Evolutionary conservation across 2,888 invertebrate species (phyloP), one percentile per base, ranked within the genome.

Genomic region (Drosophila fungiperda): DNA sequence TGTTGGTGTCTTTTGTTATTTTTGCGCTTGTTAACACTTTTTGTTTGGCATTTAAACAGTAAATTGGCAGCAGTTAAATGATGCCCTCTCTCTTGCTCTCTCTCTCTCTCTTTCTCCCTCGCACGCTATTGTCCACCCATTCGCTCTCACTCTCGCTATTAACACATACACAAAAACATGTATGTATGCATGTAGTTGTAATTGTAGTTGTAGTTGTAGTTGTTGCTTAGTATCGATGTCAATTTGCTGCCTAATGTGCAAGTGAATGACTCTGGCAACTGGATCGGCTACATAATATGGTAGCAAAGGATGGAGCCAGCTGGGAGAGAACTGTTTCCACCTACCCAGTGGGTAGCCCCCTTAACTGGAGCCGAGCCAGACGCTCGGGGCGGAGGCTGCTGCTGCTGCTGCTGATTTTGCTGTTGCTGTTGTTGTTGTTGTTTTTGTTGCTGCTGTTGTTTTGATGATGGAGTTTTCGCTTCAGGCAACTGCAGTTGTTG

Each of bases 21-120:
- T 82, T 83, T 86, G 80, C 76, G 76, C 76, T 78, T 82, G 80
- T 82, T 78, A 81, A 80, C 87, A 84, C 90, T 92, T 90, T 90
- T 91, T 92, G 92, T 92, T 91, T 91, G 91, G 87, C 90, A 90
- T 92, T 92, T 92, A 92, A 92, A 91, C 92, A 92, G 92, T 92
- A 92, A 92, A 92, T 92, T 92, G 91, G 87, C 92, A 91, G 87
- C 92, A 91, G 91, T 90, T 92, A 92, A 91, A 87, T 90, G 91
- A 83, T 82, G 90, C 78, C 67, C 76, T 71, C 77, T 70, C 69
- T 73, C 73, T 70, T 48, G 35, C 57, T 35, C 58, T 62, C 62
- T 38, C 59, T 9, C 63, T 36, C 61, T 36, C 53, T 38, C 72
- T 32, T 61, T 36, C 62, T 42, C 57, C n/a, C 38, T 49, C 12